Evolutionary conservation across 92 coral and sea anemone genomes (phyloP), one percentile per base, ranked within the genome.

Genomic region (Parazoanthus atlanticus): DNA sequence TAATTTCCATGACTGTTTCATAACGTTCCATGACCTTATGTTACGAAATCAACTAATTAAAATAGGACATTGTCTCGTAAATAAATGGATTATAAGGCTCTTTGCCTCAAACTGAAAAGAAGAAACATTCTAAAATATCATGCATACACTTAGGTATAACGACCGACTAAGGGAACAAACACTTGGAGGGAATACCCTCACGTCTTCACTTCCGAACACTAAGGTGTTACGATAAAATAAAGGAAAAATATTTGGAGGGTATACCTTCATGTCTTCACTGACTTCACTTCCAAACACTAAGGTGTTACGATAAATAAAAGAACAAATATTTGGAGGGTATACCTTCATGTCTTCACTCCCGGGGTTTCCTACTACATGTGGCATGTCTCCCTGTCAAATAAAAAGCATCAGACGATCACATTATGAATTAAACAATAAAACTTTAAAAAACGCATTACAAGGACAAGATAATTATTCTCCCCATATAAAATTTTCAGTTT

Each of bases 311-410:
- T 30, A 32, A 71, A 36, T 21, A 49, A 8, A 9, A 25, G 19
- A 1, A 52, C 52, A 12, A 52, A 12, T 0, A 2, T 36, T 13
- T 2, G 58, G 58, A 52, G 17, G 19, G 58, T 0, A 52, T 52
- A 52, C 58, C 58, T 52, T 52, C 58, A 52, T 52, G 86, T 93
- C 93, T 32, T 89, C 92, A 46, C 16, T 78, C 30, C 86, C 79
- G n/a, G 46, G 25, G 74, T 89, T 88, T 76, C 80, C 82, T 31
- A 32, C 52, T 49, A 78, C 73, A 19, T 86, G 89, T 70, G 86
- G 86, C 89, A 76, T 47, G 21, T 75, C 86, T 19, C 65, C 90
- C 82, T 64, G 70, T 13, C 47, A 56, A 36, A 52, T 56, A 28
- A 25, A 74, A 52, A 13, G 19, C 33, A 12, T 86, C 6, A 36